Conservation (phyloP, 2,888 invertebrate genomes). For the Cylloceria caligata region DNA sequence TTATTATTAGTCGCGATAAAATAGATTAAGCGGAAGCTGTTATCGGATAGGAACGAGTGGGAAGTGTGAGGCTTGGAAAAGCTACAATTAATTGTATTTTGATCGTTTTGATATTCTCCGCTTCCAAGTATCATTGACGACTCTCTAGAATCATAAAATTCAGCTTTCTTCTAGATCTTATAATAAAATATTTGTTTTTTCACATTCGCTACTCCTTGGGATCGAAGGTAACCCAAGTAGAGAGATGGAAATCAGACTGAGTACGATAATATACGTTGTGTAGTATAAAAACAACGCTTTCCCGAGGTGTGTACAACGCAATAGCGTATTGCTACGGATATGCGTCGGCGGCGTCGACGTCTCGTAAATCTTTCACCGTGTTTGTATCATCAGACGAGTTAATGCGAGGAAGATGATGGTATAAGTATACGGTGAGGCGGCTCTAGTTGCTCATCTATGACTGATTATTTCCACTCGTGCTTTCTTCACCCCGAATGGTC, state of each 20-base stretch:
- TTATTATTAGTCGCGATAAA: background rate
- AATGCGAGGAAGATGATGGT: background rate
- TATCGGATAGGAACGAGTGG: background rate
- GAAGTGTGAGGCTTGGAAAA: background rate
- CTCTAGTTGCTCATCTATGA: conserved; percentile 38
- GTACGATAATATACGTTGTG: conserved; percentile 17
- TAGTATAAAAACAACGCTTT: conserved; percentile 47
- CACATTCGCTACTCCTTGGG: conserved; percentile 17
- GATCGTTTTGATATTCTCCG: background rate
- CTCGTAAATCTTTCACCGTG: conserved; percentile 50
- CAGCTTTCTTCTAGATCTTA: conserved; percentile 7
- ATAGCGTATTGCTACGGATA: conserved; percentile 28
- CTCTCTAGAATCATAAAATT: conserved; percentile 17
- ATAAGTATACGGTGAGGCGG: conserved; percentile 25
- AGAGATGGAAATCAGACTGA: conserved; percentile 46
- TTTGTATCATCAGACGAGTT: conserved; percentile 5
- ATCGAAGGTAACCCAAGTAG: conserved; percentile 45
- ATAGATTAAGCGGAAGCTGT: background rate
- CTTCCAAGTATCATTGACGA: conserved; percentile 21
- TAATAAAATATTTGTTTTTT: conserved; percentile 46
- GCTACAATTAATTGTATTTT: background rate
- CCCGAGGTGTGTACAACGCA: conserved; percentile 36
- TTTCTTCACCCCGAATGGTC: conserved; percentile 53
- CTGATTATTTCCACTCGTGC: conserved; percentile 55
- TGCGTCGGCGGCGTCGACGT: conserved; percentile 55